Conservation (phyloP, 2,888 invertebrate species). For the Diarsia rubi region DNA sequence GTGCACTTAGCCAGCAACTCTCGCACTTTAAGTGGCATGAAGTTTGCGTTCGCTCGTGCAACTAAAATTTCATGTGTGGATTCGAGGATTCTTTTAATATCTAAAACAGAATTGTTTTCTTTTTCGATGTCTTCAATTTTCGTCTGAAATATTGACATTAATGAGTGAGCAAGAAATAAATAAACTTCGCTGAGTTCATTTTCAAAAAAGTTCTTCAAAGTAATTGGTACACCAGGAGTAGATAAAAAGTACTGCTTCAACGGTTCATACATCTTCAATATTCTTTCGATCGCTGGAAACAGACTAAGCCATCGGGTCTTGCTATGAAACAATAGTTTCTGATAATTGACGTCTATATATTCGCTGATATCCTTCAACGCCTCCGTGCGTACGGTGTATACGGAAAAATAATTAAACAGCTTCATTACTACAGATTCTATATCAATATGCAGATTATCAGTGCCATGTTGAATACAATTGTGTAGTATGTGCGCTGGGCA, state of each 20-base stretch:
- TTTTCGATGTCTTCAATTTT: constrained; percentile 56
- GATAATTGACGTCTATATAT: constrained; percentile 55
- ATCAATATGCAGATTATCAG: constrained; percentile 52
- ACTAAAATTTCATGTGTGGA: constrained; percentile 43
- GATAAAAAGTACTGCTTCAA: constrained; percentile 64
- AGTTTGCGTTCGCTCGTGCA: constrained; percentile 50
- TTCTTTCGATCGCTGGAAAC: constrained; percentile 67
- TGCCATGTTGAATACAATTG: constrained; percentile 61
- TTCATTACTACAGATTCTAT: constrained; percentile 57
- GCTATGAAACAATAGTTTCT: constrained; percentile 61
- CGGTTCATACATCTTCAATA: constrained; percentile 63
- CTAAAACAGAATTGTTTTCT: constrained; percentile 54
- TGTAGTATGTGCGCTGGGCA: constrained; percentile 66
- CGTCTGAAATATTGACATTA: constrained; percentile 58
- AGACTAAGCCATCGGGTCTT: constrained; percentile 66
- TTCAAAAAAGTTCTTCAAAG: constrained; percentile 57
- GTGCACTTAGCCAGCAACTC: constrained; percentile 43
- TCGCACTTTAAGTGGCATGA: constrained; percentile 53
- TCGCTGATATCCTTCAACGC: constrained; percentile 54
- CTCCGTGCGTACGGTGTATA: constrained; percentile 62
- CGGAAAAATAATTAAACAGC: constrained; percentile 60
- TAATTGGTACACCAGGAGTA: constrained; percentile 43
- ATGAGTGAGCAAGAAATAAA: constrained; percentile 50
- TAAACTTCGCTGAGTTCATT: constrained; percentile 55
- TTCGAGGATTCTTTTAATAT: constrained; percentile 46